Evolutionary conservation across 2,113 vertebrate species (phyloP), one percentile per base, ranked within the genome.

Genomic region (Picathartes gymnocephalus): DNA sequence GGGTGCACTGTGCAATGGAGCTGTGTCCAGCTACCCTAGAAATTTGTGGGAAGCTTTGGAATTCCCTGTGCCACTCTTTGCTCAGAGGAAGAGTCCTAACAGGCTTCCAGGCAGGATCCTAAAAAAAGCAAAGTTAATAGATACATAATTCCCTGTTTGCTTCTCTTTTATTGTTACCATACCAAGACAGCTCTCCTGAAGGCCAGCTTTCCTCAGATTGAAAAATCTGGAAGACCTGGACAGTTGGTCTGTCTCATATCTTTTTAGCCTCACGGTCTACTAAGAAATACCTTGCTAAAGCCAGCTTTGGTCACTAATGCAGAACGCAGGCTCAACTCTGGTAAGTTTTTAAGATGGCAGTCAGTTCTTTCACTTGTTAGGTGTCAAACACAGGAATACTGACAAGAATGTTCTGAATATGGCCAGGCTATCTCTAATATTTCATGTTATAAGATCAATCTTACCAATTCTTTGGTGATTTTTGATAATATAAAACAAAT

Each of bases 1-100:
- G 30, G 1, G 30, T 37, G 47, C 22, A 40, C 35, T 0, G 0
- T 53, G 13, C 37, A 83, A 15, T 4, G 9, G 7, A 31, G 19
- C 22, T 62, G 18, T 33, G 39, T 40, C n/a, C 70, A 76, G n/a
- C 8, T 58, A 83, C 50, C 6, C 33, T 18, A 44, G 42, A 57
- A 61, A 77, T 86, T 15, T 57, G 13, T 18, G 47, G 27, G 27
- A 28, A 83, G 62, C 7, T 69, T 15, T 42, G 51, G 11, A 86
- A 81, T 86, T 78, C 53, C 6, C 27, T 24, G 33, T 17, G 40
- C 24, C 70, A 30, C 23, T 48, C n/a, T 88, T 76, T 76, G 18
- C 8, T 60, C 33, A 44, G 47, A 91, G 20, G 15, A 81, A 73
- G 16, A 88, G 11, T 79, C 5, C 7, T 17, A 66, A 40, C 7